Evolutionary conservation across 1,140 invertebrate species (phyloP).

Genomic region (Tetramorium alpestre): DNA sequence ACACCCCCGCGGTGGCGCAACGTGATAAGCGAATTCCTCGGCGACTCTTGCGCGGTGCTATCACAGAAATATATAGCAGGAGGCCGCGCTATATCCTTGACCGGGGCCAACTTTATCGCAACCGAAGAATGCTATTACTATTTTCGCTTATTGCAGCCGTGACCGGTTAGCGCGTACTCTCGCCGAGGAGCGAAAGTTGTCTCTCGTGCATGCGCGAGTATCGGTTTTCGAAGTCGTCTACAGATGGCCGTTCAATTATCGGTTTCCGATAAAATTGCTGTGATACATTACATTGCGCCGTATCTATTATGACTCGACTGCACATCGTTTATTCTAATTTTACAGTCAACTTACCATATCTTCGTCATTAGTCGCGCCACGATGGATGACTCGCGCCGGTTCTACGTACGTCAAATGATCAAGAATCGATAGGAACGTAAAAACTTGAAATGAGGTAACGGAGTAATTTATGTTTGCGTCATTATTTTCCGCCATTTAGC

Average conservation of each 20-base stretch:
- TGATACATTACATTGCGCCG: constrained; percentile 52
- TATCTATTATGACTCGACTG: constrained; percentile 59
- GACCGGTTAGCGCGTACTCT: constrained; percentile 33
- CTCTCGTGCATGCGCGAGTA: constrained; percentile 45
- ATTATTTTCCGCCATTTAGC: background rate
- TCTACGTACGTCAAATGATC: background rate
- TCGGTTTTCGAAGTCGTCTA: constrained; percentile 54
- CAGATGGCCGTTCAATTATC: constrained; percentile 57
- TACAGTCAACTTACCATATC: constrained; percentile 49
- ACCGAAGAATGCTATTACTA: constrained; percentile 50
- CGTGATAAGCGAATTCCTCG: constrained; percentile 25
- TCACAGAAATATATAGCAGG: background rate
- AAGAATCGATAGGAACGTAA: background rate
- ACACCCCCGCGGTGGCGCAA: background rate
- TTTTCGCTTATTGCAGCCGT: constrained; percentile 46
- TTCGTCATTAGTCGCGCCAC: constrained; percentile 26
- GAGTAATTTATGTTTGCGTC: background rate
- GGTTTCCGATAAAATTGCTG: constrained; percentile 58
- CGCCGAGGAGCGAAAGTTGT: constrained; percentile 46
- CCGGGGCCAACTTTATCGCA: background rate
- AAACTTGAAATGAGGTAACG: background rate
- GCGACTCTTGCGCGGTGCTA: background rate
- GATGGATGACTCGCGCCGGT: constrained; percentile 20
- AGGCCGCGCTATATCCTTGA: constrained; percentile 10
- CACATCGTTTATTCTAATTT: constrained; percentile 59